These are phyloP conservation scores for Myrmecobius fasciatus DNA, from an alignment of 2,113 vertebrate genomes.

Conservation along the genomic window DNA sequence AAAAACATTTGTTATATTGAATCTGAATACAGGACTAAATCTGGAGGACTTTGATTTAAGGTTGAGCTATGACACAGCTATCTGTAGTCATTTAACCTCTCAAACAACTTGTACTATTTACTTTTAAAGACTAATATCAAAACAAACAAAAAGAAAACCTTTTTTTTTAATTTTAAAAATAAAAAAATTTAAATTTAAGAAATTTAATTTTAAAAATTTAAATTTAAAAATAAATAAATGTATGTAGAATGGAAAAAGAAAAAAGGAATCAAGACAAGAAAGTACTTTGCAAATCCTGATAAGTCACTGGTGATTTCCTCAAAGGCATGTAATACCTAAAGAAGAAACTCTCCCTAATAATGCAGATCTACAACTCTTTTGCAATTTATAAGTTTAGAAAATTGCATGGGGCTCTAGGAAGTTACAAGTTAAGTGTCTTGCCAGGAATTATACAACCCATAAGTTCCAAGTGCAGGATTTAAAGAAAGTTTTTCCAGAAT, in stretches of 20 bases:
- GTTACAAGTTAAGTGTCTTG: neutral
- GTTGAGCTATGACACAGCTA: neutral
- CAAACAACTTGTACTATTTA: neutral
- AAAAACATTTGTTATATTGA: neutral
- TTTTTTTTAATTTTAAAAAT: neutral
- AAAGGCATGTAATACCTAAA: neutral
- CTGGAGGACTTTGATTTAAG: neutral
- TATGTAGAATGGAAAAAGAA: neutral
- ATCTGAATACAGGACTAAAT: neutral
- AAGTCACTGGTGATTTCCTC: neutral
- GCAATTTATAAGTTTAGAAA: neutral
- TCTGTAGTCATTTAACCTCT: neutral
- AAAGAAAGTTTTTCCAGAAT: neutral
- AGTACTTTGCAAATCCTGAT: neutral
- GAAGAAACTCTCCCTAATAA: neutral
- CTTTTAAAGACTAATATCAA: neutral
- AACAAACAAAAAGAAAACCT: neutral
- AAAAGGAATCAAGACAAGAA: neutral
- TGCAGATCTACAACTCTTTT: neutral
- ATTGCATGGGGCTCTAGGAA: neutral
- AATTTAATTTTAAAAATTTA: neutral
- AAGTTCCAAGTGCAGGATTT: neutral
- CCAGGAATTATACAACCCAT: neutral
- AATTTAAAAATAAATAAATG: neutral
- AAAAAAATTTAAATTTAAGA: neutral